Evolutionary conservation across 2,797 vertebrate species (phyloP).

Genomic region (Oreonectes daqikongensis): DNA sequence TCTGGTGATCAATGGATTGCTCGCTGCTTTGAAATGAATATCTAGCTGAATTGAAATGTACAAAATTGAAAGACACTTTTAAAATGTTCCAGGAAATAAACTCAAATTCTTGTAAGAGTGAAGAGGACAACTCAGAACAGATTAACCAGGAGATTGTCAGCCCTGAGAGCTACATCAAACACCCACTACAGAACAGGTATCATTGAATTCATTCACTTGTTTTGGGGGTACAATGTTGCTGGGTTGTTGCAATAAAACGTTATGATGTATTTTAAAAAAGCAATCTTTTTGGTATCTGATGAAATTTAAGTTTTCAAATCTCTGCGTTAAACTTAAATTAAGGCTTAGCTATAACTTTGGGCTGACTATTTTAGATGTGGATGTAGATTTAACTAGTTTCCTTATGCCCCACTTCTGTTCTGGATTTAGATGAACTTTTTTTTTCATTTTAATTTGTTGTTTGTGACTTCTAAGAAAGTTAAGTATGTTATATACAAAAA

Average conservation of each 20-base stretch:
- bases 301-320: too few relatives aligned
- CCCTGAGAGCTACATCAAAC: slow-evolving; percentile 96
- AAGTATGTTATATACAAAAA: too few relatives aligned
- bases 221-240: background rate
- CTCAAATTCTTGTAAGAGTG: slow-evolving; percentile 79
- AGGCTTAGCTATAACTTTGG: too few relatives aligned
- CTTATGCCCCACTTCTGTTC: too few relatives aligned
- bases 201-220: background rate
- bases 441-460: too few relatives aligned
- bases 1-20: background rate
- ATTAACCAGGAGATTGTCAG: slow-evolving; percentile 88
- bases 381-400: background rate
- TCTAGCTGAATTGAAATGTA: background rate
- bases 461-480: too few relatives aligned
- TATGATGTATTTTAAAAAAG: background rate
- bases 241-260: background rate
- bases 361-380: too few relatives aligned
- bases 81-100: slow-evolving; percentile 82
- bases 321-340: too few relatives aligned
- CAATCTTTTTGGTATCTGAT: slow-evolving; percentile 31
- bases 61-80: background rate
- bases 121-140: slow-evolving; percentile 85
- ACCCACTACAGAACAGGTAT: slow-evolving; percentile 97
- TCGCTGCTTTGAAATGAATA: slow-evolving; percentile 3
- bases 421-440: too few relatives aligned